These are phyloP conservation scores for Drosophila acutilabella DNA, from an alignment of 2,888 invertebrate species.

Conservation along the genomic window DNA sequence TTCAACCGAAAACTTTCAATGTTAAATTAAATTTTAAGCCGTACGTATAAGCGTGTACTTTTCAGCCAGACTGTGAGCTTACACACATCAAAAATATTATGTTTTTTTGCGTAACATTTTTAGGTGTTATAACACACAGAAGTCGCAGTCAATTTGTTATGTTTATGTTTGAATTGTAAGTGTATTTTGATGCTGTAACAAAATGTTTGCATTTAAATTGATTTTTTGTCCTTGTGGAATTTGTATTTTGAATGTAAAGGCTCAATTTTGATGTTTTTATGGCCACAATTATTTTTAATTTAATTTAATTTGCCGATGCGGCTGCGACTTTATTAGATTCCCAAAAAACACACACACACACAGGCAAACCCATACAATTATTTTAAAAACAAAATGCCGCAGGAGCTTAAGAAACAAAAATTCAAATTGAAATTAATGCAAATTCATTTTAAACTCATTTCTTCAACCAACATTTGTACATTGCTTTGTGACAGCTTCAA, in stretches of 20 bases:
- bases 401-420: slow-evolving; percentile 41
- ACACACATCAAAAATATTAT: neutral
- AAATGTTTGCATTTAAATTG: slow-evolving; percentile 20
- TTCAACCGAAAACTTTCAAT: neutral
- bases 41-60: too few relatives aligned
- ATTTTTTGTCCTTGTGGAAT: slow-evolving; percentile 2
- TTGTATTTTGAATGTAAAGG: slow-evolving; percentile 40
- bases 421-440: slow-evolving; percentile 69
- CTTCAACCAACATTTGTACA: slow-evolving; percentile 60
- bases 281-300: slow-evolving; percentile 56
- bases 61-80: neutral
- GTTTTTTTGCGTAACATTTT: neutral
- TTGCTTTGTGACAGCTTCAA: slow-evolving; percentile 53
- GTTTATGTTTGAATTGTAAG: neutral
- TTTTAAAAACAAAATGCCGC: slow-evolving; percentile 40
- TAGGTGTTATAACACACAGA: neutral
- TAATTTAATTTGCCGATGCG: slow-evolving; percentile 44
- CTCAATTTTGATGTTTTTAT: slow-evolving; percentile 55
- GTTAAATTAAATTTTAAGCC: neutral
- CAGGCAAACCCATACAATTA: slow-evolving; percentile 21
- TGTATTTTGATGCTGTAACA: neutral
- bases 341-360: slow-evolving; percentile 7
- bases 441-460: slow-evolving; percentile 72
- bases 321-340: slow-evolving; percentile 21
- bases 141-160: neutral